A percentile compares a stretch with the other conserved stretches of the same genome.
Conservation (phyloP, 2,797 vertebrate genomes). For the Sebastes alutus region DNA sequence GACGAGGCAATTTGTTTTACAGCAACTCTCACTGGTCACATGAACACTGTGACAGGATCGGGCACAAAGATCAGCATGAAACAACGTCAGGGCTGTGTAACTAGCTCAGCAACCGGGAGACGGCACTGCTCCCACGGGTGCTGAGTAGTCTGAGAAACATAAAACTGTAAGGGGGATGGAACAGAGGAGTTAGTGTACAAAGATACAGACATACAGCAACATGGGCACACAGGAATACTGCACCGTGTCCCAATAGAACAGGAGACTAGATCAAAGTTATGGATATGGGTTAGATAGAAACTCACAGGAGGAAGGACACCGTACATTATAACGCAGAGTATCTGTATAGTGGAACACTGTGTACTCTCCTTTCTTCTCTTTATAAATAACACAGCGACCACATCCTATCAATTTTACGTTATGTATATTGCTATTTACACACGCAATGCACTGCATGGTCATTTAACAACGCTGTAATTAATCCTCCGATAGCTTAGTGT, state of each 20-base stretch:
- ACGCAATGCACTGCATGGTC: constrained; percentile 11
- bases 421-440: constrained; percentile 36
- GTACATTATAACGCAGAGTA: not conserved
- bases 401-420: constrained; percentile 30
- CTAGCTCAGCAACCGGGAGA: constrained; percentile 64
- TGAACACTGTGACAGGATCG: constrained; percentile 19
- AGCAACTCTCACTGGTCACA: constrained; percentile 26
- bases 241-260: constrained; percentile 36
- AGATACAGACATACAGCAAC: constrained; percentile 34
- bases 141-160: constrained; percentile 55
- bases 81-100: constrained; percentile 55
- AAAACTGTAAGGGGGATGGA: constrained; percentile 38
- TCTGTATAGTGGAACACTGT: not conserved
- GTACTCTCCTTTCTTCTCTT: not conserved
- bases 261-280: constrained; percentile 33
- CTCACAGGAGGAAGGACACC: constrained; percentile 2
- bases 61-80: constrained; percentile 36
- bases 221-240: constrained; percentile 13
- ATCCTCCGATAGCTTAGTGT: constrained; percentile 49
- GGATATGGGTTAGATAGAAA: constrained; percentile 22
- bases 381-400: constrained; percentile 11
- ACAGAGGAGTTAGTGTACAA: constrained; percentile 10
- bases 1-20: constrained; percentile 40
- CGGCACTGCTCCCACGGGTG: constrained; percentile 50
- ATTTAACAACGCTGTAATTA: constrained; percentile 58